Evolutionary conservation across 2,113 vertebrate genomes (phyloP).

Genomic region (Sapayoa aenigma): DNA sequence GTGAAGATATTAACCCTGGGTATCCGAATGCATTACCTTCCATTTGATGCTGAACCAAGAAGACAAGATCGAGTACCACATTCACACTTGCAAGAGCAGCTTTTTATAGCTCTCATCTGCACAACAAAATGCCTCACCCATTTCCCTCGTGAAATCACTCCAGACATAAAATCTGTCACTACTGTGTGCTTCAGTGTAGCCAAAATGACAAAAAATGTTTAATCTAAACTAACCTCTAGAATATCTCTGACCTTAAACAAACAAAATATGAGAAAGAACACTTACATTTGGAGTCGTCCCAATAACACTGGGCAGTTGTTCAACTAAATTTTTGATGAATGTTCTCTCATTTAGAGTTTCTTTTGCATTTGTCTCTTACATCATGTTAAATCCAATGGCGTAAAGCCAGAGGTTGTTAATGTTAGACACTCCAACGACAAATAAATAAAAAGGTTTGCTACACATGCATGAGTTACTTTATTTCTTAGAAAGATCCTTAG

Average conservation of each 20-base stretch:
- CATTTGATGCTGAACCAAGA: background rate
- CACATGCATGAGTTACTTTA: fast-evolving
- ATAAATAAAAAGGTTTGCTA: background rate
- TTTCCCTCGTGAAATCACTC: background rate
- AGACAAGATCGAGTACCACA: background rate
- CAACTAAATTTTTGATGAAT: background rate
- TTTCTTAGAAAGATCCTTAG: background rate
- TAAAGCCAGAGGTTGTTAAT: background rate
- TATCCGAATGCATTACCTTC: background rate
- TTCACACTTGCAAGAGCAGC: background rate
- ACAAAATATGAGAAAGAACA: background rate
- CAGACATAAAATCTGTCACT: background rate
- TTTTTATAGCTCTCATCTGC: conserved; percentile 9
- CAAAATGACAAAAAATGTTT: background rate
- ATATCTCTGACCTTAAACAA: background rate
- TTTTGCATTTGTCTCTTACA: background rate
- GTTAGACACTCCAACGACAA: background rate
- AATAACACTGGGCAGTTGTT: background rate
- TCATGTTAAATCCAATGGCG: background rate
- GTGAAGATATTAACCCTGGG: background rate
- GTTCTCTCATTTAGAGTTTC: background rate
- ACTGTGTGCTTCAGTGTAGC: background rate
- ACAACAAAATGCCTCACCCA: background rate
- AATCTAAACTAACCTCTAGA: background rate
- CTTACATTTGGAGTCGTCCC: background rate